Conservation (phyloP, 2,797 vertebrate genomes). For the Chaunax sp. region DNA sequence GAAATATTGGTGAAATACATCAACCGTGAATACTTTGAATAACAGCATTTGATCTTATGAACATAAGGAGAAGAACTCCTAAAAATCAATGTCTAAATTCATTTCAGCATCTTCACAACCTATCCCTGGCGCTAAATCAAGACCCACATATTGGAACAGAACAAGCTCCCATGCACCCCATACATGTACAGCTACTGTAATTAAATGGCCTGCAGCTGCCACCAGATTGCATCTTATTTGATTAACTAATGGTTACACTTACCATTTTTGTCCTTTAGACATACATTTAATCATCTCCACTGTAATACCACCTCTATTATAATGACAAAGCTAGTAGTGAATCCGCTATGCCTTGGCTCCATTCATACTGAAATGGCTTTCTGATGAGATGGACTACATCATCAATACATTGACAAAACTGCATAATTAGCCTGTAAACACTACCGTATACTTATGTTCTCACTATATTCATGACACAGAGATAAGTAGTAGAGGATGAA, state of each 20-base stretch:
- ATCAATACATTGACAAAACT: neutral
- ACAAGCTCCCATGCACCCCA: no score
- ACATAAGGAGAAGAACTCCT: neutral
- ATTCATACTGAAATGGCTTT: slow-evolving; percentile 15
- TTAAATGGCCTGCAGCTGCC: slow-evolving; percentile 36
- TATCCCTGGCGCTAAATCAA: neutral
- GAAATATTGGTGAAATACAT: neutral
- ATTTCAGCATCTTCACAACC: neutral
- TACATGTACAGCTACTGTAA: slow-evolving; percentile 6
- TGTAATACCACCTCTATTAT: slow-evolving; percentile 3
- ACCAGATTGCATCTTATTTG: slow-evolving; percentile 31
- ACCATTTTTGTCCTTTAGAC: slow-evolving; percentile 31
- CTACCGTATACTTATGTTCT: neutral
- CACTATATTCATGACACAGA: neutral
- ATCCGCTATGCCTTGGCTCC: neutral
- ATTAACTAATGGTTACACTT: slow-evolving; percentile 54
- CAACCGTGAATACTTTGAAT: neutral
- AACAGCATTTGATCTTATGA: neutral
- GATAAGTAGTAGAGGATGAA: slow-evolving; percentile 4
- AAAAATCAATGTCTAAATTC: neutral
- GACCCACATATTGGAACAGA: no score
- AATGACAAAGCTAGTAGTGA: slow-evolving; percentile 1
- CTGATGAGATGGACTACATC: slow-evolving; percentile 11
- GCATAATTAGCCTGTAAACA: slow-evolving; percentile 1
- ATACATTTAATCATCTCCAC: slow-evolving; percentile 47